Conservation (phyloP, 2,113 vertebrate genomes). For the Menura novaehollandiae region DNA sequence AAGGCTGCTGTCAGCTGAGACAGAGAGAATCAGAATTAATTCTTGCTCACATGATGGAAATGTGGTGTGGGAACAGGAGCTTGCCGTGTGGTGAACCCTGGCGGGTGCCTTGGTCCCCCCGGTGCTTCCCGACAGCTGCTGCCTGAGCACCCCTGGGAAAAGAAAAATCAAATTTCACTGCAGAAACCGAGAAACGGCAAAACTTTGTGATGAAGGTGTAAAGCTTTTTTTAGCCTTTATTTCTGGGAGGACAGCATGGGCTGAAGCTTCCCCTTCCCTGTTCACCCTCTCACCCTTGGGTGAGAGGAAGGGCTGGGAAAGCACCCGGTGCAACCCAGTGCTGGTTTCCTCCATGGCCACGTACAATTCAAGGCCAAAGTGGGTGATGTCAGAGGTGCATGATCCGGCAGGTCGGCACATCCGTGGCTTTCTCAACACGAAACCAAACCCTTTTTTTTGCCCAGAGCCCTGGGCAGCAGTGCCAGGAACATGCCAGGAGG, state of each 20-base stretch:
- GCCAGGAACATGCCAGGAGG: accelerated
- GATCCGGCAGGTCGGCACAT: background rate
- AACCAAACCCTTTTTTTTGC: background rate
- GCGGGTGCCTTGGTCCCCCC: background rate
- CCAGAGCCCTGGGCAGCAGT: background rate
- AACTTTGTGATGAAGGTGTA: accelerated
- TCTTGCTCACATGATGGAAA: background rate
- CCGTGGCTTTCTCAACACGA: background rate
- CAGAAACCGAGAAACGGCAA: background rate
- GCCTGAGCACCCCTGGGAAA: background rate
- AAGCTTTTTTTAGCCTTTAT: background rate
- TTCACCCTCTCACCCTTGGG: background rate
- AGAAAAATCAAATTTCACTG: background rate
- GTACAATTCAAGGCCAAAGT: background rate
- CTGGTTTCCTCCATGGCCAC: background rate
- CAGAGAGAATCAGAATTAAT: background rate
- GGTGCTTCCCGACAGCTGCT: background rate
- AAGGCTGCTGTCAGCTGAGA: background rate
- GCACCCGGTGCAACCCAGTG: accelerated
- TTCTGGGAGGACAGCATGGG: background rate
- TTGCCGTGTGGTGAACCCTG: background rate
- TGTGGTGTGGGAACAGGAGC: background rate
- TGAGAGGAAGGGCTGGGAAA: background rate
- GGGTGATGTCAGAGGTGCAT: accelerated
- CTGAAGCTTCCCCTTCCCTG: background rate